Evolutionary conservation across 2,113 vertebrate genomes (phyloP).

Genomic region (Opisthocomus hoazin): DNA sequence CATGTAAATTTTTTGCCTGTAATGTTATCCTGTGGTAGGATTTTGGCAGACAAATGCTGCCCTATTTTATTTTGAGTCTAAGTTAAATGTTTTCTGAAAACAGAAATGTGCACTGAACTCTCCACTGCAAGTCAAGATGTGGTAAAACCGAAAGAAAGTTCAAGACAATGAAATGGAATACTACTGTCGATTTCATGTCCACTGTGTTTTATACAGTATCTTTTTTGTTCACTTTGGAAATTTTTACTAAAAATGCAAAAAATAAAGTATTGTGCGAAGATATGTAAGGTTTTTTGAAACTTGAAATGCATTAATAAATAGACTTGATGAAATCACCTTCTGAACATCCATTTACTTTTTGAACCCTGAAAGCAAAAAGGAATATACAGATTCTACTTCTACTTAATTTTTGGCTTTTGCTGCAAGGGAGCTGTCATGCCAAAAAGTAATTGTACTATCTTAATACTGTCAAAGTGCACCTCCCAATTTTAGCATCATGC

Average conservation of each 20-base stretch:
- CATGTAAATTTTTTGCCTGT: slow-evolving; percentile 80
- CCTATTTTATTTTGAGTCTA: slow-evolving; percentile 84
- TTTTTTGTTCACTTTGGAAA: slow-evolving; percentile 86
- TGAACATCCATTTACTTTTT: slow-evolving; percentile 61
- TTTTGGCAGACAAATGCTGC: slow-evolving; percentile 72
- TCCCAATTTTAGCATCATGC: background rate
- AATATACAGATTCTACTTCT: background rate
- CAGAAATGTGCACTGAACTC: slow-evolving; percentile 87
- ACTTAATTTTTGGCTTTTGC: background rate
- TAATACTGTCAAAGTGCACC: background rate
- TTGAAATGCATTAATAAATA: slow-evolving; percentile 98
- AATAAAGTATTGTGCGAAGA: slow-evolving; percentile 87
- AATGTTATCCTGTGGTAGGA: slow-evolving; percentile 83
- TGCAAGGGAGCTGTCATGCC: background rate
- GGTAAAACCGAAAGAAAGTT: slow-evolving; percentile 81
- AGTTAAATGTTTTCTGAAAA: slow-evolving; percentile 84
- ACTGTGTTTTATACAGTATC: slow-evolving; percentile 93
- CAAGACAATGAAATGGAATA: slow-evolving; percentile 77
- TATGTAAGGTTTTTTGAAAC: slow-evolving; percentile 93
- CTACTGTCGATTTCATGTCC: slow-evolving; percentile 90
- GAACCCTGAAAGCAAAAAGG: background rate
- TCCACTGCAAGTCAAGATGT: slow-evolving; percentile 92
- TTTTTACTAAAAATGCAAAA: slow-evolving; percentile 91
- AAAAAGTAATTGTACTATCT: background rate
- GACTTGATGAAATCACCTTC: slow-evolving; percentile 80